phyloP scores from a whole-genome alignment of 1,140 invertebrate species.

The Hyposmocoma kahamanoa region DNA sequence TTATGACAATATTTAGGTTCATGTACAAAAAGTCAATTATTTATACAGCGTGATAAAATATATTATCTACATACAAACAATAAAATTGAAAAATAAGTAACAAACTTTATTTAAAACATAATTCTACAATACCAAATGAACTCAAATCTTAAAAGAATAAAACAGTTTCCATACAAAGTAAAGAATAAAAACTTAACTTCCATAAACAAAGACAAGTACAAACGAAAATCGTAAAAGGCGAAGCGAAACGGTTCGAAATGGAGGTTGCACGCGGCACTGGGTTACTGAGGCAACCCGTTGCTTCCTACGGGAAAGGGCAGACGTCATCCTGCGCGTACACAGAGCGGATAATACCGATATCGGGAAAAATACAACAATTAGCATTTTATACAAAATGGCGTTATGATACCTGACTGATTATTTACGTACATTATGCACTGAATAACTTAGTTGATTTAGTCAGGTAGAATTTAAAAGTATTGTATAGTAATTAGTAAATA shows the following conservation, averaged over 20 bases:
- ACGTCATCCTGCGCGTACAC: constrained; percentile 10
- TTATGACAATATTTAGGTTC: too few species aligned
- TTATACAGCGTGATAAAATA: too few species aligned
- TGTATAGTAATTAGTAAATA: neutral
- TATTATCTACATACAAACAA: too few species aligned
- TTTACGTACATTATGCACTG: neutral
- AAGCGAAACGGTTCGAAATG: neutral
- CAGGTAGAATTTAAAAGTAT: neutral
- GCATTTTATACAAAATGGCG: neutral
- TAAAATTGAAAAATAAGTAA: too few species aligned
- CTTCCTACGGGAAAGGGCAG: constrained; percentile 53
- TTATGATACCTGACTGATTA: neutral
- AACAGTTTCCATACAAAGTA: too few species aligned
- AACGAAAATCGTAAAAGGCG: neutral
- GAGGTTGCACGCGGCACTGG: constrained; percentile 31
- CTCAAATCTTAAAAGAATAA: too few species aligned
- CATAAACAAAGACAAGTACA: neutral
- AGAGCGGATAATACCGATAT: constrained; percentile 17
- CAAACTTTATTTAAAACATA: too few species aligned
- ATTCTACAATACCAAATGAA: too few species aligned
- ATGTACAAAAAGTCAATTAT: too few species aligned
- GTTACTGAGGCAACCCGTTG: constrained; percentile 43
- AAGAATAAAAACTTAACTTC: neutral
- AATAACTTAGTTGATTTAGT: neutral
- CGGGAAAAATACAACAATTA: neutral